phyloP scores from a whole-genome alignment of 2,113 vertebrate species.

The Epinephelus moara region DNA sequence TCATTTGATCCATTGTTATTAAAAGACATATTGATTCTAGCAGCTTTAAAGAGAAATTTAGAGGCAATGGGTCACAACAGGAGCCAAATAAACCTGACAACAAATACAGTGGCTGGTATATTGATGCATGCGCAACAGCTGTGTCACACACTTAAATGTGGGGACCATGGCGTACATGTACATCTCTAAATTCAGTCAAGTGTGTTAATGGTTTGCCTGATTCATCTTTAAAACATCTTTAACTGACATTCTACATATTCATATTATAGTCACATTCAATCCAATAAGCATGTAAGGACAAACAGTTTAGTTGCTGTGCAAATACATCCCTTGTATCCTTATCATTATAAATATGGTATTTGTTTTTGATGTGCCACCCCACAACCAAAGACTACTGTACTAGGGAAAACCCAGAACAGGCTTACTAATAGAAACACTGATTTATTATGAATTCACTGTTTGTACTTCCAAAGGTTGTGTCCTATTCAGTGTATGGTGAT shows the following conservation, averaged over 20 bases:
- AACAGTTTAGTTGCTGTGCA: neutral
- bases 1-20: neutral
- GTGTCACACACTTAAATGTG: neutral
- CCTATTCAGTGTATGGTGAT: neutral
- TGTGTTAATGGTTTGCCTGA: neutral
- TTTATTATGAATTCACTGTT: constrained; percentile 51
- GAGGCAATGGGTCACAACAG: neutral
- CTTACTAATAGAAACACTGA: constrained; percentile 21
- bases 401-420: neutral
- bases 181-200: neutral
- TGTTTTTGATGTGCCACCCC: neutral
- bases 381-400: neutral
- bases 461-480: constrained; percentile 49
- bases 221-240: neutral
- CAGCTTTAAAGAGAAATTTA: neutral
- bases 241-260: neutral
- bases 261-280: neutral
- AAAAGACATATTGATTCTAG: neutral
- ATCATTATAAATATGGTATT: neutral
- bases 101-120: neutral
- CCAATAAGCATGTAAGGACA: neutral
- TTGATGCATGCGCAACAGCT: neutral
- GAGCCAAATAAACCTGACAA: neutral
- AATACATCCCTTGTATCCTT: neutral
- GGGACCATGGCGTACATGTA: neutral